Base-by-base conservation (phyloP, 2,113 vertebrate genomes). In the Sphyrna mokarran region DNA sequence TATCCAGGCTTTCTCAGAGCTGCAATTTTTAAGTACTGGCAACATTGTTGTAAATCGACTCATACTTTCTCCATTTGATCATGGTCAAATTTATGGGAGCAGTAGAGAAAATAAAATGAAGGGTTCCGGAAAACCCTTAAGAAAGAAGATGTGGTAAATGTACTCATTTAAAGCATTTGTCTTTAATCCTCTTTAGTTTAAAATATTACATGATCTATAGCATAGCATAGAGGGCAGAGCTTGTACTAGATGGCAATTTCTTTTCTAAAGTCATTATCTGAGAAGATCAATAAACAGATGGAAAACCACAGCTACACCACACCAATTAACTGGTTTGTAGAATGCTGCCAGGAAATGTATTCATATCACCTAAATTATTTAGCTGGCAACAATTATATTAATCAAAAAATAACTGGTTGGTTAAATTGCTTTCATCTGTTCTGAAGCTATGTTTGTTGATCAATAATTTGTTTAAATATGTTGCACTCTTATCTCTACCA, bases 401-500 rank as follows among this genome's bases (percentile, higher is more conserved):
- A 70, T 72, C 69, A 54, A 23, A 95, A 54, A 95, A 70, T 23
- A 72, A 48, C 23, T 95, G 9, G 20, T 29, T 22, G 48, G 40
- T 48, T 95, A 48, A 95, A 48, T 95, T 95, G 40, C 69, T 72
- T 95, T 43, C 68, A 72, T 29, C 40, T 72, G 94, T 48, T 72
- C 43, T 63, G 33, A 95, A 95, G 26, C 40, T 95, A 72, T 72
- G 23, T 48, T 72, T 48, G 72, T 37, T 14, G 72, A 48, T 48
- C 9, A 95, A 89, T 61, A 90, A 91, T 69, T 37, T 91, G 11
- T 68, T 93, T 94, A 72, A 43, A 94, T 94, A n/a, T 95, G 70
- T 43, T 72, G 70, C 1, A 10, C 43, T 58, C 23, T 95, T 72
- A 94, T 43, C n/a, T 69, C 22, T 43, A 8, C 63, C 40, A 48